These are phyloP conservation scores for Athalia cordata DNA, from an alignment of 2,888 invertebrate species.

Conservation along the genomic window DNA sequence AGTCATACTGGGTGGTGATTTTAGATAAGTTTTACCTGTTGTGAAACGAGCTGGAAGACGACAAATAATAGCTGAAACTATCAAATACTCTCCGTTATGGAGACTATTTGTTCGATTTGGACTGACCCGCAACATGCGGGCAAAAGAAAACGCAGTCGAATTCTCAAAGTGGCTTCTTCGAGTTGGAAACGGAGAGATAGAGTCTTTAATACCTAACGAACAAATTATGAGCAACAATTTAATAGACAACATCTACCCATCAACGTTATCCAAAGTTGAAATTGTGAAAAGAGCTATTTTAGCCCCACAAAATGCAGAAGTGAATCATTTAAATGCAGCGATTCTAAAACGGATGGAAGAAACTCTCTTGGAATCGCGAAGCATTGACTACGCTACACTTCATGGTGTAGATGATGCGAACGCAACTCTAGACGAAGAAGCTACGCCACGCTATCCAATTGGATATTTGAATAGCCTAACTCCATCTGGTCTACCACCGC, in stretches of 20 bases:
- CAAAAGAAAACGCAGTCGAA: constrained; percentile 38
- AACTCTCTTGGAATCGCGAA: too few species aligned
- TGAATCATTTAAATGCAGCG: too few species aligned
- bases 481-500: too few species aligned
- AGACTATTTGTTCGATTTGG: too few species aligned
- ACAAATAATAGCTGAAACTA: constrained; percentile 20
- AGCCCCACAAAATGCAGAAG: too few species aligned
- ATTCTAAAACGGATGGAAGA: too few species aligned
- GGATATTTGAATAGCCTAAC: too few species aligned
- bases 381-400: too few species aligned
- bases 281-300: constrained; percentile 40
- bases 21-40: too few species aligned
- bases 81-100: too few species aligned
- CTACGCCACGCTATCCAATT: constrained; percentile 20
- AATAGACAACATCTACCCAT: constrained; percentile 35
- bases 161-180: constrained; percentile 44
- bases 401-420: too few species aligned
- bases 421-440: constrained; percentile 17
- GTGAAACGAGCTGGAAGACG: constrained; percentile 33
- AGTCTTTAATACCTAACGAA: not conserved
- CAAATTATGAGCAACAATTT: constrained; percentile 5
- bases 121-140: constrained; percentile 43
- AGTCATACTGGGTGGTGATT: too few species aligned
- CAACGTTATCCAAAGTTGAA: constrained; percentile 28
- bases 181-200: constrained; percentile 43